Percentiles rank a stretch among this genome's conserved stretches.
Evolutionary conservation across 2,797 vertebrate species (phyloP).

Genomic region (Notoglanidium macrostoma): DNA sequence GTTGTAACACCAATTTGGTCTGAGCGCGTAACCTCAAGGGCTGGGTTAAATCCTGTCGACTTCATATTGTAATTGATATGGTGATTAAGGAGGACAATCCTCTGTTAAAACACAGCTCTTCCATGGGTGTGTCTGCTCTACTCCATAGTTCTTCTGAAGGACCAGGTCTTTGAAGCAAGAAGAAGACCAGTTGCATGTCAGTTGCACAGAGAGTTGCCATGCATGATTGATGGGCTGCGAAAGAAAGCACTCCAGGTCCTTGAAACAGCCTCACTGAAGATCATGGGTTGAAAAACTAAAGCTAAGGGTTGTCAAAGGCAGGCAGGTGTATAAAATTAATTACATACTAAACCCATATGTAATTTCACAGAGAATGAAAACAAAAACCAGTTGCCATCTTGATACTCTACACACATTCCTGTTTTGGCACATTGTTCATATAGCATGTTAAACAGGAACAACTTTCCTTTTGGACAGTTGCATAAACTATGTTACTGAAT

Average conservation of each 20-base stretch:
- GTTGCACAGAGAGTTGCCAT: neutral
- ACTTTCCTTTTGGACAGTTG: neutral
- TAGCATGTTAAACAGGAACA: neutral
- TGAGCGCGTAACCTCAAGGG: neutral
- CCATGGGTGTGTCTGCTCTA: neutral
- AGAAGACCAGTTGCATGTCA: conserved; percentile 9
- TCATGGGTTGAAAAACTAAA: neutral
- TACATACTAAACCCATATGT: conserved; percentile 49
- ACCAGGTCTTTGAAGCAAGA: conserved; percentile 22
- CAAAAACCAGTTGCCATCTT: conserved; percentile 26
- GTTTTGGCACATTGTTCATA: conserved; percentile 8
- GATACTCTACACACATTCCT: conserved; percentile 17
- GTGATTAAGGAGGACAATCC: neutral
- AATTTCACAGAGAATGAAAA: conserved; percentile 26
- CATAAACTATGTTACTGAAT: neutral
- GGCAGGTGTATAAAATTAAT: conserved; percentile 2
- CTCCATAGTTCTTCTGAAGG: conserved; percentile 29
- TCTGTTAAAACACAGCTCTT: neutral
- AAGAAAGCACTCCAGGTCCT: conserved; percentile 26
- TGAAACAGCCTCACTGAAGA: conserved; percentile 39
- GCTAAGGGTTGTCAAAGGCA: neutral
- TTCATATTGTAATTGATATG: neutral
- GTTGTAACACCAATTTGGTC: neutral
- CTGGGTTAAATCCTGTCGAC: neutral
- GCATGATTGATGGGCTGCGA: conserved; percentile 54